Evolutionary conservation across 2,113 vertebrate genomes (phyloP).

Genomic region (Cavia porcellus): DNA sequence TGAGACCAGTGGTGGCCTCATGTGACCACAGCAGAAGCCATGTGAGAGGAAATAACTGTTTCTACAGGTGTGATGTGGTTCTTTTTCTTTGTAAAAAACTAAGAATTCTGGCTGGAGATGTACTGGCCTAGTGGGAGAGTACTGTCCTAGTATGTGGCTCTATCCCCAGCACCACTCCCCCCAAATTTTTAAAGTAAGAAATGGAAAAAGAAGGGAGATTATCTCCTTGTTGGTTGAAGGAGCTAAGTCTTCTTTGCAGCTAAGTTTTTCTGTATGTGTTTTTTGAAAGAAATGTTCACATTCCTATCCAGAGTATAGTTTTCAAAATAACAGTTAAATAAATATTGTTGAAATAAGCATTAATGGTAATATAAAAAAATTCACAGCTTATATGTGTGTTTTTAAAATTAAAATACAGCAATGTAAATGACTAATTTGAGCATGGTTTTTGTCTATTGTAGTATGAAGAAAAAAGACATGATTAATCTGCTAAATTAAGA

Average conservation of each 20-base stretch:
- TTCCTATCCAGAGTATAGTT: constrained; percentile 28
- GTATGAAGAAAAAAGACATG: constrained; percentile 65
- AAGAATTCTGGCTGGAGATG: not conserved
- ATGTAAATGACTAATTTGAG: not conserved
- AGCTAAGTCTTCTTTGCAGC: not conserved
- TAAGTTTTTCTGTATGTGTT: not conserved
- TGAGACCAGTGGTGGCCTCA: not conserved
- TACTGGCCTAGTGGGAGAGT: not conserved
- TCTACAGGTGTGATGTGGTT: not conserved
- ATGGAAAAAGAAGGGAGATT: not conserved
- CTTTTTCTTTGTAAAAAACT: not conserved
- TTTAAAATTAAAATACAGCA: constrained; percentile 60
- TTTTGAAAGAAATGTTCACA: constrained; percentile 17
- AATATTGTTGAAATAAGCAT: constrained; percentile 50
- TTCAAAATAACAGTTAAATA: constrained; percentile 44
- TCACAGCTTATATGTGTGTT: constrained; percentile 12
- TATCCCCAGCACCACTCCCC: not conserved
- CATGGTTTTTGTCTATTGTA: not conserved
- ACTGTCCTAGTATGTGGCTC: not conserved
- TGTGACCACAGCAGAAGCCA: not conserved
- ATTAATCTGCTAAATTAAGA: constrained; percentile 73
- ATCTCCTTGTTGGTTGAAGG: not conserved
- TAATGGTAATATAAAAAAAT: constrained; percentile 41
- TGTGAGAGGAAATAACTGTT: not conserved
- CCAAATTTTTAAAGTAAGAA: not conserved